Evolutionary conservation across 2,113 vertebrate genomes (phyloP).

Genomic region (Sterrhoptilus dennistouni): DNA sequence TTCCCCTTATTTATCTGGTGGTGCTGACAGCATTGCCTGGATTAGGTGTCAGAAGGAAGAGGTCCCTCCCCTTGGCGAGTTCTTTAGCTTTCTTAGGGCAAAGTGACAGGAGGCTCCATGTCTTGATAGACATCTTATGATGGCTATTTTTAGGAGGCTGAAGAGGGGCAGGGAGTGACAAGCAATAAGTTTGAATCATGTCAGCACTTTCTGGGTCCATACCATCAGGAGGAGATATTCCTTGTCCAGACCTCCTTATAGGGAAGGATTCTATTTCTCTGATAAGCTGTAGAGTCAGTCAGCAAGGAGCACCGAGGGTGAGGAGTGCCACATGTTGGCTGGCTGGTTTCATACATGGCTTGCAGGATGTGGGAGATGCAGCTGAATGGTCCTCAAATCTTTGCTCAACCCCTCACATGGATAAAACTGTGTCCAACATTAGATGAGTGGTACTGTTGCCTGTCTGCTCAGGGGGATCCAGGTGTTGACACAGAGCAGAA

Average conservation of each 20-base stretch:
- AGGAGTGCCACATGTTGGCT: not conserved
- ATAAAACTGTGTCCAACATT: rapidly evolving
- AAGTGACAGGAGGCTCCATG: constrained; percentile 78
- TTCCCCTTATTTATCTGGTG: constrained; percentile 86
- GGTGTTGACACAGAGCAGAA: not conserved
- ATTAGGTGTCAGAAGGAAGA: constrained; percentile 82
- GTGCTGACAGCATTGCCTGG: constrained; percentile 80
- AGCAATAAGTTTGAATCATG: constrained; percentile 54
- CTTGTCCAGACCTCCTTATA: constrained; percentile 16
- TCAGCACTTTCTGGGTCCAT: constrained; percentile 74
- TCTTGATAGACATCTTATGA: constrained; percentile 73
- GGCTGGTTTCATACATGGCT: not conserved
- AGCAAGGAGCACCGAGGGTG: not conserved
- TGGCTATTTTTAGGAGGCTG: constrained; percentile 87
- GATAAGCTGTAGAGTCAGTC: not conserved
- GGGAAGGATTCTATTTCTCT: constrained; percentile 13
- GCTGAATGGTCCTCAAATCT: not conserved
- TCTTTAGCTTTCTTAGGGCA: constrained; percentile 99
- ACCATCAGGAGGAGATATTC: not conserved
- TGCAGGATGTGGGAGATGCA: not conserved
- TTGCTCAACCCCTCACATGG: not conserved
- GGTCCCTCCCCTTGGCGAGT: constrained; percentile 73
- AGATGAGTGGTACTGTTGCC: not conserved
- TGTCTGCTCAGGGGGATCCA: not conserved
- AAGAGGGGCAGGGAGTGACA: constrained; percentile 61